Conservation (phyloP, 1,140 invertebrate species). For the Leptinotarsa texana region DNA sequence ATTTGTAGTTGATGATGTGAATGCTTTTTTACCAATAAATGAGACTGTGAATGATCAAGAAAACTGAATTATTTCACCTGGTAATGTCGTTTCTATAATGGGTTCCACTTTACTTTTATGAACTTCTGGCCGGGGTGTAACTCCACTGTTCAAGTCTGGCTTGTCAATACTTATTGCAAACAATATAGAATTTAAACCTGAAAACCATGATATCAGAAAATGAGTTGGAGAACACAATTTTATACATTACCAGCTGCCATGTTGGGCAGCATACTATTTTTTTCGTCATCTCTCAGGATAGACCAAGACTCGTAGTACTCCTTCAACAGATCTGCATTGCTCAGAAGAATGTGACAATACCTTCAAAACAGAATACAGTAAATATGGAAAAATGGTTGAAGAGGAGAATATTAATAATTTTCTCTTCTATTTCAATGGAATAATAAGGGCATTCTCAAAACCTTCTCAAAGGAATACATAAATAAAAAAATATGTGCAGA, state of each 20-base stretch:
- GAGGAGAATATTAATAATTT: no score
- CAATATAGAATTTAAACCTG: constrained; percentile 81
- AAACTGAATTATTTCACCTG: constrained; percentile 39
- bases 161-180: constrained; percentile 91
- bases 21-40: background rate
- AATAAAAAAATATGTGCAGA: no score
- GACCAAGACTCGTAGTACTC: constrained; percentile 86
- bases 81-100: constrained; percentile 57
- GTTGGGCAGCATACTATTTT: constrained; percentile 74
- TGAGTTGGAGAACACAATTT: background rate
- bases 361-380: constrained; percentile 45
- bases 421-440: no score
- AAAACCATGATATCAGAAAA: constrained; percentile 36
- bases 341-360: constrained; percentile 75
- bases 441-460: no score
- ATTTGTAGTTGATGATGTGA: background rate
- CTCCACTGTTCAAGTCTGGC: constrained; percentile 70
- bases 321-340: constrained; percentile 64
- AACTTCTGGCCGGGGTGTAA: constrained; percentile 39
- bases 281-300: constrained; percentile 76
- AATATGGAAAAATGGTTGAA: no score
- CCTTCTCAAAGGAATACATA: no score
- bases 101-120: constrained; percentile 53
- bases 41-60: no score
- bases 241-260: constrained; percentile 73